Percentiles rank a stretch among this genome's conserved stretches.
Evolutionary conservation across 1,140 invertebrate genomes (phyloP).

Genomic region (Wiebesia pumilae): DNA sequence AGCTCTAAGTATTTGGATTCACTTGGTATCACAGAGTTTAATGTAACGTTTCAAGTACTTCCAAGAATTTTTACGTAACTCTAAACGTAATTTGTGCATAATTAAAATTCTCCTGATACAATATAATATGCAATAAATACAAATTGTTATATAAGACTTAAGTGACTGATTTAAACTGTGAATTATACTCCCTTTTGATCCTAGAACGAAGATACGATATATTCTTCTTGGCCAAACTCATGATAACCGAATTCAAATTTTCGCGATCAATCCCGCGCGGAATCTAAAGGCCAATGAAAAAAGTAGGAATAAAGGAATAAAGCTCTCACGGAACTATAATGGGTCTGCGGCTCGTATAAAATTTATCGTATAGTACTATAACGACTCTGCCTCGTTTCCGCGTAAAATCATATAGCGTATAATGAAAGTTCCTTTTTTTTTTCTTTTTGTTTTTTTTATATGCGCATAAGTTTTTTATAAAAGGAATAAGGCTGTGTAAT

Average conservation of each 20-base stretch:
- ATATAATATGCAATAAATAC: too few species aligned
- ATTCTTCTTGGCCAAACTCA: not conserved
- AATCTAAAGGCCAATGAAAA: constrained; percentile 8
- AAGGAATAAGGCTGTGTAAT: not conserved
- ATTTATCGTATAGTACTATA: constrained; percentile 7
- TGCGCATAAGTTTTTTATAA: not conserved
- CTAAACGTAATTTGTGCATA: too few species aligned
- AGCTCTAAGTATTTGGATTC: not conserved
- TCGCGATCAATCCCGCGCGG: constrained; percentile 16
- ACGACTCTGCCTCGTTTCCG: not conserved
- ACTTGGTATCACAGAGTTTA: not conserved
- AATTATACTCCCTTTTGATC: not conserved
- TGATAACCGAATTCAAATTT: not conserved
- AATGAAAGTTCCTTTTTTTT: not conserved
- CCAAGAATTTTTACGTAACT: not conserved
- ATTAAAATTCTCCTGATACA: too few species aligned
- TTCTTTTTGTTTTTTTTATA: too few species aligned
- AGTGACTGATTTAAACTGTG: too few species aligned
- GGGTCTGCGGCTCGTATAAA: not conserved
- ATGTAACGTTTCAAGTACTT: not conserved
- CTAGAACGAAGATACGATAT: too few species aligned
- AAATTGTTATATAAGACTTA: too few species aligned
- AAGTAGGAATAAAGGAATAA: not conserved
- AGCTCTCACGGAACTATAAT: constrained; percentile 1
- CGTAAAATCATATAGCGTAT: not conserved